Evolutionary conservation across 2,888 invertebrate genomes (phyloP).

Genomic region (Tetranychus piercei): DNA sequence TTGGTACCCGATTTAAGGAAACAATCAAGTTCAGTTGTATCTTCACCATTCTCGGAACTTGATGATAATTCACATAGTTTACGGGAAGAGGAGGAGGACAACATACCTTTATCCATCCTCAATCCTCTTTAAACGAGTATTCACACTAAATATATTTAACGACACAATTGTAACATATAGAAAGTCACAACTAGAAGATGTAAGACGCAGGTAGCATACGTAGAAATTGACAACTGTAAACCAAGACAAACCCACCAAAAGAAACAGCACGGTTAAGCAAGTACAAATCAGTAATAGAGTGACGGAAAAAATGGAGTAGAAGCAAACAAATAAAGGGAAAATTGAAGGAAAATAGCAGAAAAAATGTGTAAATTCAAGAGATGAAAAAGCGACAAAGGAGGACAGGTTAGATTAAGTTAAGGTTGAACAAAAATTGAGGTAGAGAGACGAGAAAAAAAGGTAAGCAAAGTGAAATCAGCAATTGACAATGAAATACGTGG

Average conservation of each 20-base stretch:
- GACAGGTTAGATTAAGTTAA: not conserved
- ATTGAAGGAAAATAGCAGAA: not conserved
- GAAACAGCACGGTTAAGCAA: not conserved
- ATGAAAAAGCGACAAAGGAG: not conserved
- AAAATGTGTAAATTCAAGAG: not conserved
- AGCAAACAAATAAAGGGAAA: not conserved
- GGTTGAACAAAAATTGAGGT: too few relatives aligned
- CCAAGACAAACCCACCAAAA: not conserved
- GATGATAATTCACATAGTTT: not conserved
- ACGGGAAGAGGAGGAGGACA: slow-evolving; percentile 4
- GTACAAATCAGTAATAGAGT: not conserved
- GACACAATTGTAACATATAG: not conserved
- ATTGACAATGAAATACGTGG: too few relatives aligned
- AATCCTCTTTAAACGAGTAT: not conserved
- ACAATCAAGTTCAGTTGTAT: slow-evolving; percentile 2
- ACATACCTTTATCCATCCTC: slow-evolving; percentile 1
- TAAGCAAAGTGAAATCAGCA: too few relatives aligned
- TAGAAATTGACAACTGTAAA: not conserved
- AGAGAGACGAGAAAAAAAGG: too few relatives aligned
- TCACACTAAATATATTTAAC: not conserved
- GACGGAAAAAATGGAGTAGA: not conserved
- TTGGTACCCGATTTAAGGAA: slow-evolving; percentile 4
- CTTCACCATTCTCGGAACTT: slow-evolving; percentile 1
- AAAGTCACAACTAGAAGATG: not conserved
- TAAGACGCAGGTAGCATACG: not conserved